Evolutionary conservation across 2,797 vertebrate species (phyloP), one percentile per base, ranked within the genome.

Genomic region (Alcedo quadribrachys): DNA sequence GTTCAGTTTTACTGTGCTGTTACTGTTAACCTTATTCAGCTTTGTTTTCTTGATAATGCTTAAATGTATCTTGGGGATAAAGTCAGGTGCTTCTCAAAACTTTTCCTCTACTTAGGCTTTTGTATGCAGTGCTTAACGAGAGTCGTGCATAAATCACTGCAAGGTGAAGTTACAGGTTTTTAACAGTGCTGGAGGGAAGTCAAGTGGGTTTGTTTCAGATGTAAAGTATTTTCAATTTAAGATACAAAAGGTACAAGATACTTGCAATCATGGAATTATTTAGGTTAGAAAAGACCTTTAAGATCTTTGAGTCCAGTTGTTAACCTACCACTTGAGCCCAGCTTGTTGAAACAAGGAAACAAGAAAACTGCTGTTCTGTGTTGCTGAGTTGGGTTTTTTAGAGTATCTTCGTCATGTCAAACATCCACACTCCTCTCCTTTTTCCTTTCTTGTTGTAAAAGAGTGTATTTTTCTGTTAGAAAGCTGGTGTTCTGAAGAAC

Each of bases 1-100:
- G 17, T 65, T 92, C 37, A 46, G 42, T 78, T 87, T 90, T 83
- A 86, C 35, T 81, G 42, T 65, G 65, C 68, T 61, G 61, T 60
- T 45, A 84, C 81, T 70, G 24, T 13, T 53, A 57, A 15, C 7
- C 5, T 58, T 30, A 27, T 86, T 85, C 25, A 55, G 33, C 24
- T 85, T 85, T 63, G 25, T 94, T 85, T 92, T 71, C 55, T 17
- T 32, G 21, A 35, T 28, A 75, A 69, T 60, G 35, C 45, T 81
- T 81, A 42, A 58, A 50, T 45, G 62, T n/a, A 89, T 15, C 22
- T 71, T 58, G 22, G 43, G 50, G 25, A 25, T 81, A 12, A 81
- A 73, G 62, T 71, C 46, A 37, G 19, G 58, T 90, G 62, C 85
- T 81, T 70, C 51, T 65, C 53, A 80, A 42, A 84, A 55, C 32